Conservation (phyloP, 2,797 vertebrate genomes). For the Phaenicophaeus curvirostris region DNA sequence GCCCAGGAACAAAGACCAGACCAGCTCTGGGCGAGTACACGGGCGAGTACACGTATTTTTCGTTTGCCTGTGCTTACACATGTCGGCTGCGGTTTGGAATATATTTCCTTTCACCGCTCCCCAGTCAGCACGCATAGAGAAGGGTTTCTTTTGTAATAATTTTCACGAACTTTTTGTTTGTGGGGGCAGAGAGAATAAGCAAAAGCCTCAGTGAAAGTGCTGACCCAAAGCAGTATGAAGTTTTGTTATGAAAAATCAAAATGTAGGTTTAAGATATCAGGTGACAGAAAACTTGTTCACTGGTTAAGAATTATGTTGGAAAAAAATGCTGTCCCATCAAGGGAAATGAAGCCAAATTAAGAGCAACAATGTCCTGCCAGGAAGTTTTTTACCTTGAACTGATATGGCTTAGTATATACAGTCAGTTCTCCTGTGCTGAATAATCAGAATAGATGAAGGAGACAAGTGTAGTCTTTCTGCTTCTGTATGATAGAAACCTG, state of each 20-base stretch:
- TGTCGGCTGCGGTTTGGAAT: not conserved
- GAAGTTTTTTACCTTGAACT: not conserved
- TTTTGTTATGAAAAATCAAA: slow-evolving; percentile 19
- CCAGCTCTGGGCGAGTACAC: not conserved
- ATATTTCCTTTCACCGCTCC: not conserved
- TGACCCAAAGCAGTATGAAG: not conserved
- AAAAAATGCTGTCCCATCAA: not conserved
- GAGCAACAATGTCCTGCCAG: not conserved
- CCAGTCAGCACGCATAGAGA: not conserved
- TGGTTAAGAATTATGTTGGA: not conserved
- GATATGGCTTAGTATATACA: not conserved
- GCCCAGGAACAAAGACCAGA: not conserved
- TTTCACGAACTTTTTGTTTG: slow-evolving; percentile 21
- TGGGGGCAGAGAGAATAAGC: not conserved
- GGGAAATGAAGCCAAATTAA: not conserved
- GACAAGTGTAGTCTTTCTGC: not conserved
- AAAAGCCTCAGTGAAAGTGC: not conserved
- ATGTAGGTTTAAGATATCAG: not conserved
- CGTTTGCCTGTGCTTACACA: not conserved
- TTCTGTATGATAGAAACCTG: not conserved
- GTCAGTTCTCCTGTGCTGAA: not conserved
- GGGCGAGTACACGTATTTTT: not conserved
- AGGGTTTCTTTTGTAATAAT: not conserved
- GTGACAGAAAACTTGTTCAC: slow-evolving; percentile 1
- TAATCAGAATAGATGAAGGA: not conserved